A percentile compares a stretch with the other conserved stretches of the same genome.
phyloP scores from a whole-genome alignment of 1,140 invertebrate species.

The Asbolus verrucosus region DNA sequence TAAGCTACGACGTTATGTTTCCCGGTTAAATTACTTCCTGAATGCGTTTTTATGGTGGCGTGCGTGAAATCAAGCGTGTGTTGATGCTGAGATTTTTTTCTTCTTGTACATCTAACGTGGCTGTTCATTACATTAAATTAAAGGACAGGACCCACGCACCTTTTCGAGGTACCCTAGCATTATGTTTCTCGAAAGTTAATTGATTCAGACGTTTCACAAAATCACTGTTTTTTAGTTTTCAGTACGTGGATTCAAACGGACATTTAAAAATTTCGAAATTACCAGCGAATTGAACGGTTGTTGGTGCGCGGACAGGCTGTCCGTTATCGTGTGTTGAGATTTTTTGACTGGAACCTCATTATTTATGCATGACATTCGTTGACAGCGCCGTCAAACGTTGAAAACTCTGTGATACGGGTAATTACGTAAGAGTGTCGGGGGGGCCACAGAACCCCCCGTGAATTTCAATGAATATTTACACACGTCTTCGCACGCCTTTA shows the following conservation, averaged over 20 bases:
- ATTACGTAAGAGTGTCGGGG: constrained; percentile 9
- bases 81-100: no score
- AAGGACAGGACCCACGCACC: no score
- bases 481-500: constrained; percentile 3
- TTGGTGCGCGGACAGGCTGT: neutral
- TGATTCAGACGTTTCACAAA: no score
- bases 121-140: no score
- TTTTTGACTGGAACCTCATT: neutral
- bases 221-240: no score
- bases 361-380: constrained; percentile 5
- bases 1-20: neutral
- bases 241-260: no score
- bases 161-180: no score
- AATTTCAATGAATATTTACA: constrained; percentile 4
- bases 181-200: no score
- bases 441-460: neutral
- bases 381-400: constrained; percentile 3
- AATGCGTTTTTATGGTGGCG: neutral
- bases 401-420: neutral
- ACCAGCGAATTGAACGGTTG: no score
- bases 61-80: no score
- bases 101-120: no score
- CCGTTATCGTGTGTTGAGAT: neutral
- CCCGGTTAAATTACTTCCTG: neutral
- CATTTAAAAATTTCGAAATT: no score